phyloP scores from a whole-genome alignment of 2,113 vertebrate genomes.

The Dissostichus mawsoni region DNA sequence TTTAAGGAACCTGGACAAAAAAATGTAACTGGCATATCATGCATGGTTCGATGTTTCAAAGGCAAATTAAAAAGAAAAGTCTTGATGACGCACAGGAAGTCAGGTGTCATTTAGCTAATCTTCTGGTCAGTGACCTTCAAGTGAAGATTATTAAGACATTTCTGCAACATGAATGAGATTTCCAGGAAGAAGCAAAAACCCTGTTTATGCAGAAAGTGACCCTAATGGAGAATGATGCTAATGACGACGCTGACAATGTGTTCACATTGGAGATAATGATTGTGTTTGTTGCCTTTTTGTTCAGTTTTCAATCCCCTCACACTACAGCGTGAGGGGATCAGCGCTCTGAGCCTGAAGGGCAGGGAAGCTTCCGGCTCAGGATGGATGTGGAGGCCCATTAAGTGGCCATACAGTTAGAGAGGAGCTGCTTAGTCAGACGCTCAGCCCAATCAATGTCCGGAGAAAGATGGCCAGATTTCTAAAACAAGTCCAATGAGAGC shows the following conservation, averaged over 20 bases:
- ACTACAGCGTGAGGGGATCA: constrained; percentile 49
- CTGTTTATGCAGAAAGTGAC: constrained; percentile 11
- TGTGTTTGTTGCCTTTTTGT: constrained; percentile 12
- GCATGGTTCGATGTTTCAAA: neutral
- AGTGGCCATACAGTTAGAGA: constrained; percentile 58
- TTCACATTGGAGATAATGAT: constrained; percentile 36
- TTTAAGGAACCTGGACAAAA: too few relatives aligned
- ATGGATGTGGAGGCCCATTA: constrained; percentile 61
- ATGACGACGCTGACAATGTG: constrained; percentile 32
- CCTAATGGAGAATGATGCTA: constrained; percentile 34
- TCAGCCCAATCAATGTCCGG: constrained; percentile 48
- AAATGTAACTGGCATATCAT: too few relatives aligned
- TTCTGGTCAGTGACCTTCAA: constrained; percentile 6
- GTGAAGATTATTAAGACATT: constrained; percentile 1
- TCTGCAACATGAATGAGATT: neutral
- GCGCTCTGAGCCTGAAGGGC: constrained; percentile 56
- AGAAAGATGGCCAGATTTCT: constrained; percentile 55
- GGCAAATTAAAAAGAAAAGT: neutral
- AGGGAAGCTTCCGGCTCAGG: constrained; percentile 38
- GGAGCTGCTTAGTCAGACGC: constrained; percentile 63
- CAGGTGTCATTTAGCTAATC: neutral
- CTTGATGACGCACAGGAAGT: constrained; percentile 7
- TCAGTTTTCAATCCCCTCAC: constrained; percentile 41
- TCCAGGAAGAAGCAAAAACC: neutral
- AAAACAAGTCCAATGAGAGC: constrained; percentile 57